These are phyloP conservation scores for Penaeus monodon DNA, from an alignment of 2,888 invertebrate species.

Conservation along the genomic window DNA sequence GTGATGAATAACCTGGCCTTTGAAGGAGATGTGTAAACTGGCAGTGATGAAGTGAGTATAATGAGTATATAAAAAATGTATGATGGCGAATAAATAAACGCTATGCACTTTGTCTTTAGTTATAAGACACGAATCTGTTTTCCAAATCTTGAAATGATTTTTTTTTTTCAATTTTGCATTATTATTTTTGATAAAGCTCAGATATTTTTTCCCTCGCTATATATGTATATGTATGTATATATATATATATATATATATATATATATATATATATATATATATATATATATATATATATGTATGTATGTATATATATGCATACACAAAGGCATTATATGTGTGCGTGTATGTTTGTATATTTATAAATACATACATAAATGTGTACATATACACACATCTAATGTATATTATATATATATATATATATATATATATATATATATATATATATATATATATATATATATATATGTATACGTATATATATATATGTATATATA, in stretches of 20 bases:
- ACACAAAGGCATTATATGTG: neutral
- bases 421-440: too few relatives aligned
- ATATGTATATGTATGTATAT: too few relatives aligned
- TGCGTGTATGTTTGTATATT: neutral
- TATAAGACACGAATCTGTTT: neutral
- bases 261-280: slow-evolving; percentile 13
- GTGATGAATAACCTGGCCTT: slow-evolving; percentile 9
- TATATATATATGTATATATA: too few relatives aligned
- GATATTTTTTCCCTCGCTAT: neutral
- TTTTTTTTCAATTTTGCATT: slow-evolving; percentile 3
- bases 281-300: slow-evolving; percentile 1
- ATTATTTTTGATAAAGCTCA: neutral
- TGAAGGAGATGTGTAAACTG: slow-evolving; percentile 1
- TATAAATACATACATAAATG: neutral
- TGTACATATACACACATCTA: neutral
- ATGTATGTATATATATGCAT: neutral
- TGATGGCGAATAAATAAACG: neutral
- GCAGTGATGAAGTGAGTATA: slow-evolving; percentile 24
- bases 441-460: too few relatives aligned
- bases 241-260: slow-evolving; percentile 7
- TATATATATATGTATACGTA: too few relatives aligned
- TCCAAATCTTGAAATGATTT: neutral
- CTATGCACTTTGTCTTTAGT: neutral
- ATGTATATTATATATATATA: neutral
- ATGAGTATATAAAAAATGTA: too few relatives aligned